Base-by-base conservation (phyloP, 2,113 vertebrate genomes). In the Nematolebias whitei region DNA sequence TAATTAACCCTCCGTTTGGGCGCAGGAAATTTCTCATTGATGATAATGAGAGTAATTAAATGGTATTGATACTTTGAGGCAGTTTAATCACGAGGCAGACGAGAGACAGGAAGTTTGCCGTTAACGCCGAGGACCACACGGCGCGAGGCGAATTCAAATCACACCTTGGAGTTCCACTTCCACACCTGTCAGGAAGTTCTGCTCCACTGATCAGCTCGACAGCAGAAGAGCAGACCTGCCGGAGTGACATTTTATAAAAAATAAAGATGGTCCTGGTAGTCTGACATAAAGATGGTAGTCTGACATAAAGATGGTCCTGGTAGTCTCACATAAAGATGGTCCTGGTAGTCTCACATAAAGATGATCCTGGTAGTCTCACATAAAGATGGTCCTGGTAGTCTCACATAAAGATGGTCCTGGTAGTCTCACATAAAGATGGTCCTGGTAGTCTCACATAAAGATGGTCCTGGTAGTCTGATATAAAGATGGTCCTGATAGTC, bases 11-110 rank as follows among this genome's bases (percentile, higher is more conserved):
- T 84, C 79, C 77, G 74, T 84, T 86, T 71, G 74, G 82, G 81
- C 53, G 51, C 66, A 75, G 68, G 71, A 81, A 77, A 90, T 89
- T 89, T 85, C 69, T 85, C 79, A 88, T 74, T 90, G 87, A 90
- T 90, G 90, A 87, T 92, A 92, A 92, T 92, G 85, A 88, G 80
- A 79, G 88, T 90, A 91, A 91, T 93, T 92, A 92, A 89, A 88
- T 76, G 57, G 74, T 78, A 75, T 76, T 85, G 85, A 89, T 89
- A 87, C 81, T 88, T 90, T 79, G 85, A 90, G 82, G 88, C 81
- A 86, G 77, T 92, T 89, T 86, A 91, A 88, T 87, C 87, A 79
- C 12, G 39, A 75, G 80, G 74, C 69, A 76, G 81, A 89, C 80
- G 82, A 87, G 76, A 79, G 67, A 40, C 56, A 16, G 72, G 75